phyloP scores from a whole-genome alignment of 2,797 vertebrate species.

The Malacoraja senta region DNA sequence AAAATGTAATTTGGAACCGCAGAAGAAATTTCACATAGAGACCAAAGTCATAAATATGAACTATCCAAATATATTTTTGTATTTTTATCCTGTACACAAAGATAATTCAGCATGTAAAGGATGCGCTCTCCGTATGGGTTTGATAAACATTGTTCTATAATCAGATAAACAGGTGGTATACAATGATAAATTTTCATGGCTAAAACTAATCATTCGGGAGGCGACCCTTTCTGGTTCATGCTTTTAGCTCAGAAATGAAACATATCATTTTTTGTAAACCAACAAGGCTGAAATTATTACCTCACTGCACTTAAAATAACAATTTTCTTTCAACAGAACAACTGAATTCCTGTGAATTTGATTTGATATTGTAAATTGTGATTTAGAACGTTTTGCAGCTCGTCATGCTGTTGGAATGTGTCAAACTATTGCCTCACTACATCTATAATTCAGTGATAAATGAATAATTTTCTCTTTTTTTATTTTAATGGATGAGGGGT shows the following conservation, averaged over 20 bases:
- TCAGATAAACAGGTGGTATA: constrained; percentile 57
- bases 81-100: constrained; percentile 40
- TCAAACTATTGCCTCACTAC: background rate
- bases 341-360: background rate
- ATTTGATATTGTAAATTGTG: background rate
- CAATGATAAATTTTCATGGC: constrained; percentile 61
- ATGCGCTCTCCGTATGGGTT: constrained; percentile 57
- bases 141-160: constrained; percentile 63
- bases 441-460: background rate
- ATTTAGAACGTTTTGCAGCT: background rate
- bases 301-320: background rate
- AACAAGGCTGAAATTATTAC: background rate
- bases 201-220: constrained; percentile 60
- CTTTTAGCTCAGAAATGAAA: background rate
- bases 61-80: constrained; percentile 44
- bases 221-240: constrained; percentile 48
- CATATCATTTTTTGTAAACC: background rate
- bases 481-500: background rate
- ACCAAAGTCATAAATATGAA: constrained; percentile 51
- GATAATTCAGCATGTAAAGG: constrained; percentile 51
- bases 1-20: background rate
- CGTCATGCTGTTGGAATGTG: background rate
- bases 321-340: background rate
- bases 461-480: background rate
- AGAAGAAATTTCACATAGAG: constrained; percentile 48